Base-by-base conservation (phyloP, 2,888 invertebrate genomes). In the Athetis lepigone region DNA sequence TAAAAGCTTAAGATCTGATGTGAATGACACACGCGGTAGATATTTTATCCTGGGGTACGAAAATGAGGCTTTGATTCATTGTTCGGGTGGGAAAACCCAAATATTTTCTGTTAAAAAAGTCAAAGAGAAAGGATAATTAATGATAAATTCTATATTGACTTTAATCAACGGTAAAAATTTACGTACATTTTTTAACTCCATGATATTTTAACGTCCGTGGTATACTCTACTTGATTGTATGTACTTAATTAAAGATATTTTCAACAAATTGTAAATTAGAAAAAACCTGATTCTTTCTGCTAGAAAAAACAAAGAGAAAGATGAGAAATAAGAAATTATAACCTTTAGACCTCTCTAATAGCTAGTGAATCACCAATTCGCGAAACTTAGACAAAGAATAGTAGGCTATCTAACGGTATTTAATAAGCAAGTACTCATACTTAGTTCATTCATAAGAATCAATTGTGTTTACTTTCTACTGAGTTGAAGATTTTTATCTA, bases 401-500 rank as follows among this genome's bases (percentile, higher is more conserved):
- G 23, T 19, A 37, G 1, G 9, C 4, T 21, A 36, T 9, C 4
- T 37, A 70, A 49, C 71, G 42, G 65, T 66, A 45, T 19, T 42
- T 47, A 29, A 19, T 7, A 23, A 6, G 2, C 16, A 42, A 40
- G 8, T 27, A 23, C 4, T 5, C 6, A 6, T 16, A 21, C 13
- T 2, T 7, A 21, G 9, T 47, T 47, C 18, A 29, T 8, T 21
- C 18, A 36, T 23, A 29, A 23, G 8, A 27, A 61, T 8, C 49
- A 8, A 39, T 43, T 61, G 49, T 51, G 2, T 8, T 46, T 4
- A 36, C 16, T 63, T 71, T 64, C 45, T 40, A 36, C 18, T 42
- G 13, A 6, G 21, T n/a, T 36, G 27, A 43, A 63, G 4, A 39
- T 25, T n/a, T 11, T 13, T 21, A 70, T 70, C 37, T 49, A 13